These are phyloP conservation scores for Leuciscus waleckii DNA, from an alignment of 2,797 vertebrate species.

Conservation along the genomic window DNA sequence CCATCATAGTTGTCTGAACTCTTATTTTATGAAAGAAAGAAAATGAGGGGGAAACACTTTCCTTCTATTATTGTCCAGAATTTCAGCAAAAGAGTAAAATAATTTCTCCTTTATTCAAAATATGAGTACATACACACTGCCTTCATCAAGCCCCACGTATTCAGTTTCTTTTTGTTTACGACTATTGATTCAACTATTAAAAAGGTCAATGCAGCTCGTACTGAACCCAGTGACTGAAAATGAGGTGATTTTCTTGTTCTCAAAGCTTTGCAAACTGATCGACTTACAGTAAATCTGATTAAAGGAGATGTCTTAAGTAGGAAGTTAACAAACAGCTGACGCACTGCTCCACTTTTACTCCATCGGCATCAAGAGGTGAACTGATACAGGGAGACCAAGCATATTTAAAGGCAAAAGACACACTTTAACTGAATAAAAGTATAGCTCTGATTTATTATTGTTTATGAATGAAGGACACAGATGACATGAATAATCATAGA, in stretches of 20 bases:
- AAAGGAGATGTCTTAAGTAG: constrained; percentile 53
- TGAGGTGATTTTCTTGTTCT: not conserved
- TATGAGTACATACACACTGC: too few relatives aligned
- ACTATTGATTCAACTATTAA: not conserved
- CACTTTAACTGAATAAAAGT: not conserved
- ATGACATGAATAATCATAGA: not conserved
- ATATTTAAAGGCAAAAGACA: not conserved
- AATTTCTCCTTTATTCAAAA: not conserved
- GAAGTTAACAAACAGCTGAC: constrained; percentile 48
- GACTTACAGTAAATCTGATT: constrained; percentile 69
- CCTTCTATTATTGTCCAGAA: not conserved
- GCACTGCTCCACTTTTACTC: constrained; percentile 63
- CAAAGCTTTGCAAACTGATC: constrained; percentile 3
- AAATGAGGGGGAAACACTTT: not conserved
- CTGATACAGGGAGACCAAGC: not conserved
- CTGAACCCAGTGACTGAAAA: not conserved
- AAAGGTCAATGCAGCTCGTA: not conserved
- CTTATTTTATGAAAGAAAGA: not conserved
- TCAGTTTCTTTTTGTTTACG: not conserved
- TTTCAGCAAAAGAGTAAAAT: too few relatives aligned
- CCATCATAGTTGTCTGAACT: not conserved
- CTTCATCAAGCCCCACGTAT: not conserved
- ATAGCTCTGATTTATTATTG: not conserved
- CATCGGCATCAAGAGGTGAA: not conserved
- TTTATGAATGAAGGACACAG: not conserved